Evolutionary conservation across 2,797 vertebrate genomes (phyloP), one percentile per base, ranked within the genome.

Genomic region (Hipposideros larvatus): DNA sequence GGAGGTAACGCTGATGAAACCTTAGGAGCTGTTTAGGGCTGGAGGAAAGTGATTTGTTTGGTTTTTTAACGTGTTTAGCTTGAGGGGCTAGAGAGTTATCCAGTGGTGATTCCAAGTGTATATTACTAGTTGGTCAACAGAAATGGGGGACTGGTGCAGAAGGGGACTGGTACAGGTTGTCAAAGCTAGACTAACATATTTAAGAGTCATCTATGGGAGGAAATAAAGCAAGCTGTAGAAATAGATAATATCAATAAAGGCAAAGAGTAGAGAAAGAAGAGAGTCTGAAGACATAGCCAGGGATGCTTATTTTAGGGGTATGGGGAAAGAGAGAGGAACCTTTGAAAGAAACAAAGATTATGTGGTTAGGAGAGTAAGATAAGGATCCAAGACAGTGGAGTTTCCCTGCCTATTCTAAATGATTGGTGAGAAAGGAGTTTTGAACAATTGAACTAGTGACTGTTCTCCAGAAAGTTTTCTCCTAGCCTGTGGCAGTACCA

Each of bases 391-490:
- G 53, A 83, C 13, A 94, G 66, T 34, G 68, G 43, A 48, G 22
- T 37, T 55, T 90, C 57, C 24, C 46, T 93, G 61, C 19, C 57
- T 51, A 68, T 43, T 96, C 8, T 26, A 87, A 96, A 95, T 61
- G 46, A 91, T 22, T 88, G 37, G 34, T 78, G 28, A 59, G 48
- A 96, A 92, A 94, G 14, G 79, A 90, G 48, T 75, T 94, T 83
- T 80, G 61, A 93, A 94, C 63, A 51, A 57, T 51, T 55, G 88
- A 91, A 85, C 80, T 70, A 92, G 79, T 70, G 46, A 65, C 57
- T 88, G 46, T 85, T 91, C 26, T 95, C 70, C 37, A 91, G 65
- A 88, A 90, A 70, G 55, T 80, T 84, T 82, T 86, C 87, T 95
- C 28, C 46, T 79, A 89, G 78, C 77, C 87, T 85, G 53, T 53